Percentiles rank a stretch among this genome's conserved stretches.
These are phyloP conservation scores for Toxostoma redivivum DNA, from an alignment of 2,113 vertebrate genomes.

Conservation along the genomic window DNA sequence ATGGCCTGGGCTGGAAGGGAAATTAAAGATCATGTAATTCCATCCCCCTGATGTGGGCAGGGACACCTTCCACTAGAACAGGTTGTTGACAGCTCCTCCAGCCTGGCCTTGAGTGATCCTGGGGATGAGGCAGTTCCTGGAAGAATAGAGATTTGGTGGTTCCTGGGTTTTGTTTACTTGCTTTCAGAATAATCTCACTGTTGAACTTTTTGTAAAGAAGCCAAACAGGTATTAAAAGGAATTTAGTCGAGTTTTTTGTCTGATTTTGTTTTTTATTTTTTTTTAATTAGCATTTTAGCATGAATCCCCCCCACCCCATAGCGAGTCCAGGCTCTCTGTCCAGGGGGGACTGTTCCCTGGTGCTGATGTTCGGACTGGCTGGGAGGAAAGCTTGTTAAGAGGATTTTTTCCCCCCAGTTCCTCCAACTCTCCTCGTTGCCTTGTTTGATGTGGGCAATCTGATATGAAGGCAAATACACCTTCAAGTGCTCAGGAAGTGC, in stretches of 20 bases:
- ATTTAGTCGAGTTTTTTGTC: neutral
- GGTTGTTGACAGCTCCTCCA: neutral
- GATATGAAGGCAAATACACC: neutral
- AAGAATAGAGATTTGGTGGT: neutral
- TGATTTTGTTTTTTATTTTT: fast-evolving
- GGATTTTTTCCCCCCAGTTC: neutral
- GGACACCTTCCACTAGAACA: neutral
- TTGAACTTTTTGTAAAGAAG: neutral
- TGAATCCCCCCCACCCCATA: fast-evolving
- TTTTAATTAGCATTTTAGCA: neutral
- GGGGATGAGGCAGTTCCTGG: neutral
- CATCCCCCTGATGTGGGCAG: neutral
- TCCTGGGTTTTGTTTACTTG: neutral
- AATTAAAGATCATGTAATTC: neutral
- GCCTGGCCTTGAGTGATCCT: neutral
- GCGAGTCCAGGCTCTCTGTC: fast-evolving
- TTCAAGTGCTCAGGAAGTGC: neutral
- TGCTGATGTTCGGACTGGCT: neutral
- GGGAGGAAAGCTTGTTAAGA: neutral
- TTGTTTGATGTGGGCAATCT: neutral
- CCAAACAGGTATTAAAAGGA: neutral
- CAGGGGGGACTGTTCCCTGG: neutral
- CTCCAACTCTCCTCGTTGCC: neutral
- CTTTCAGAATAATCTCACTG: neutral
- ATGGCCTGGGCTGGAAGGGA: neutral